Evolutionary conservation across 92 coral and sea anemone species (phyloP), one percentile per base, ranked within the genome.

Genomic region (Epizoanthus illoricatus): DNA sequence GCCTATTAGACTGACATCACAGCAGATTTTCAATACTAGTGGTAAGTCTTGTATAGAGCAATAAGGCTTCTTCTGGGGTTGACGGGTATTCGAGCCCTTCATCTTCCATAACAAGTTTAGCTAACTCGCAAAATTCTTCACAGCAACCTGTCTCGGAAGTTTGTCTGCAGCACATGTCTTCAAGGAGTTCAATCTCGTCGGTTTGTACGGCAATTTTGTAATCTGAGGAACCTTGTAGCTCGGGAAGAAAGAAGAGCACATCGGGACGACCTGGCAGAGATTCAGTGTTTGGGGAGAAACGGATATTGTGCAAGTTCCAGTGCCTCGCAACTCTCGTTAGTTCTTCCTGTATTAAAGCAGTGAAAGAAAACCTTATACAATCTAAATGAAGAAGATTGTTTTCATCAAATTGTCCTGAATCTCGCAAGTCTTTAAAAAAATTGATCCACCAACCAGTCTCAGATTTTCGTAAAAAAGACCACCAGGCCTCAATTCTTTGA

Each of bases 41-140:
- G 49, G 49, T 43, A 43, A 80, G 84, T 58, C 47, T 80, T 45
- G 73, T 80, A 43, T 65, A 80, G 28, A 65, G 72, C 42, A 43
- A 56, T 52, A 80, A 65, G 74, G 74, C 74, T 80, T 65, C 84
- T 40, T 80, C 84, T 80, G 84, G 43, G 60, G 62, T 79, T 42
- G 83, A 79, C 60, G 83, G 60, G 41, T 78, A 13, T 41, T 39
- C 64, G n/a, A 79, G 59, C 18, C 66, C n/a, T 79, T 79, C 73
- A 69, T 79, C 74, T 58, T 79, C 84, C 55, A 79, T 64, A 64
- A 10, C 57, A 23, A 76, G 57, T 33, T 59, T 20, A 49, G 69
- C 81, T 71, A 71, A 71, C 56, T 18, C 75, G 12, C 43, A 54
- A 41, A 71, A 71, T 49, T 69, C 73, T 69, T 69, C 47, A 71